Percentiles rank a stretch among this genome's conserved stretches.
Conservation (phyloP, 2,888 invertebrate species). For the Dromius quadrimaculatus region DNA sequence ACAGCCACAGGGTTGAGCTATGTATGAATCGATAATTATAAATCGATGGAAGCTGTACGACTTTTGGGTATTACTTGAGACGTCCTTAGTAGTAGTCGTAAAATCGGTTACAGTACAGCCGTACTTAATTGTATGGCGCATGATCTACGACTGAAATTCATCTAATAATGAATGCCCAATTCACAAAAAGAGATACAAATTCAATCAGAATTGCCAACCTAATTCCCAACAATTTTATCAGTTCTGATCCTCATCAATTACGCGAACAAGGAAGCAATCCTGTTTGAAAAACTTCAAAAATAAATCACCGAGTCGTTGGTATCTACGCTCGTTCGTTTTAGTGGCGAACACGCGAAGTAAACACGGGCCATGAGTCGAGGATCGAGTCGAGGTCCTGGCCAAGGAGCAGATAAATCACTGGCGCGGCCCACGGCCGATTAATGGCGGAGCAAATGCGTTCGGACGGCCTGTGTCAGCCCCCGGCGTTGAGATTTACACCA, state of each 20-base stretch:
- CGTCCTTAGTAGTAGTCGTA: no score
- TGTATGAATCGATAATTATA: no score
- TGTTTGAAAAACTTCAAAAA: constrained; percentile 8
- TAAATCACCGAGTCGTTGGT: constrained; percentile 11
- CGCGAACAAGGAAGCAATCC: not conserved
- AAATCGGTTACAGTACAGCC: no score
- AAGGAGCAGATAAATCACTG: constrained; percentile 28
- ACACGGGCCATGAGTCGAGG: constrained; percentile 4
- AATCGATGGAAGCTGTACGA: no score
- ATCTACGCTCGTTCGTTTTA: constrained; percentile 3
- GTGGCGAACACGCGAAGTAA: constrained; percentile 14
- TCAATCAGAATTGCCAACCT: no score
- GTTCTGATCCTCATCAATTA: not conserved
- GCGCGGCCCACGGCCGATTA: constrained; percentile 62
- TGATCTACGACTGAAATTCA: no score
- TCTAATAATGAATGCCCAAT: no score
- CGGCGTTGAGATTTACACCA: constrained; percentile 32
- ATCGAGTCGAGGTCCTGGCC: not conserved
- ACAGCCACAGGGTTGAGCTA: no score
- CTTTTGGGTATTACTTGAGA: no score
- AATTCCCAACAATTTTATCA: not conserved
- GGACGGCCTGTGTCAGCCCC: constrained; percentile 39
- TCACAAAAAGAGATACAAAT: no score
- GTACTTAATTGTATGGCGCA: no score
- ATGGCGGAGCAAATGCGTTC: constrained; percentile 64